Evolutionary conservation across 2,113 vertebrate genomes (phyloP), one percentile per base, ranked within the genome.

Genomic region (Willisornis vidua): DNA sequence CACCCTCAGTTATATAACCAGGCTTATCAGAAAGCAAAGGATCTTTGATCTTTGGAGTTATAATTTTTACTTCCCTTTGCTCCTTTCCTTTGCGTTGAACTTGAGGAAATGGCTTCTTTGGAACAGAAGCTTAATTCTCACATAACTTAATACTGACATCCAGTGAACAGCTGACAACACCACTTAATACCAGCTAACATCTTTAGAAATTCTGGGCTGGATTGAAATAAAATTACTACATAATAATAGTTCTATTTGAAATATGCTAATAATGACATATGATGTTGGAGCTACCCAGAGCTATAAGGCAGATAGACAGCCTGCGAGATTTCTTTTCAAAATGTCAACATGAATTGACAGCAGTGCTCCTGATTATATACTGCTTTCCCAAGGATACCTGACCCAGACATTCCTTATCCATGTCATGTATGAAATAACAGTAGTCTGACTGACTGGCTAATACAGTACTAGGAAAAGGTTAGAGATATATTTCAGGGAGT

Each of bases 261-360:
- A 88, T 66, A 81, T 84, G 43, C 26, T 89, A 74, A 73, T 92
- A 66, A 84, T 74, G 22, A 62, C 23, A 48, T 46, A 65, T 25
- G 55, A 41, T 59, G 14, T 62, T 67, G 29, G 29, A 89, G 19
- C 10, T 74, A 49, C 11, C 26, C 18, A 55, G 59, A 86, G 22
- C 68, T 88, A 24, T 5, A 6, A 76, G 59, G 28, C 43, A 74
- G 19, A 61, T 6, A 88, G 28, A 24, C 24, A 86, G 52, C 23
- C 45, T 63, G 10, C 77, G 54, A 93, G 13, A 75, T 79, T 92
- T 95, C 18, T 49, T 81, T 89, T 92, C 66, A 92, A 85, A 91
- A 91, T 3, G 0, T 17, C 55, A 62, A 43, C 33, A 73, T 3
- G 73, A 72, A 91, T n/a, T 94, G 78, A 80, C 54, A 87, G 23